These are phyloP conservation scores for Cavia aperea DNA, from an alignment of 2,113 vertebrate genomes.

Conservation along the genomic window DNA sequence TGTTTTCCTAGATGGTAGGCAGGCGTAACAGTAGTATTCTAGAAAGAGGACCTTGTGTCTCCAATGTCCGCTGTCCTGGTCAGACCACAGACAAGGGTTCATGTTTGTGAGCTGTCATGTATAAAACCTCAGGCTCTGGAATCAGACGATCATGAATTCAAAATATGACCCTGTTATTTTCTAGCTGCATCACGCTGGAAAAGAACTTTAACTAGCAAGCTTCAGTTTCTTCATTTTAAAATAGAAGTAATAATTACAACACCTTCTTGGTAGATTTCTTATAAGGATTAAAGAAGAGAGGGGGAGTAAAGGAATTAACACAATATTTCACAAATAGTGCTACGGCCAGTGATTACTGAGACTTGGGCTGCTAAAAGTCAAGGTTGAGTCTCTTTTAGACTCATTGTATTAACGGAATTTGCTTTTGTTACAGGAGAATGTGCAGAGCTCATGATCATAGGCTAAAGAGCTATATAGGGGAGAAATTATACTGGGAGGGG, in stretches of 20 bases:
- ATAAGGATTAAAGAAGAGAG: background rate
- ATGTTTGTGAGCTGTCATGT: slow-evolving; percentile 23
- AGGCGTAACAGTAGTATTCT: slow-evolving; percentile 27
- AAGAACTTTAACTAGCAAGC: background rate
- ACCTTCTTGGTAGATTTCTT: background rate
- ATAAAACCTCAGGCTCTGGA: slow-evolving; percentile 48
- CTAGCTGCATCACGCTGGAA: background rate
- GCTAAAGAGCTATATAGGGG: background rate
- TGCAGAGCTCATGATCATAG: background rate
- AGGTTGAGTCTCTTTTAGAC: background rate
- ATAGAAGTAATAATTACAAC: background rate
- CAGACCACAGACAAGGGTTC: slow-evolving; percentile 44
- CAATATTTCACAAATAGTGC: background rate
- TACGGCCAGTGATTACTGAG: background rate
- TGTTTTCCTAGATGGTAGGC: slow-evolving; percentile 62
- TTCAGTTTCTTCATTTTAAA: slow-evolving; percentile 23
- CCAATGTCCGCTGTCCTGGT: slow-evolving; percentile 23
- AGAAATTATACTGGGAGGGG: background rate
- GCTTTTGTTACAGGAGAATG: background rate
- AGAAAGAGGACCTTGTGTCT: slow-evolving; percentile 2
- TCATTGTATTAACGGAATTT: background rate
- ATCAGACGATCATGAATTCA: slow-evolving; percentile 35
- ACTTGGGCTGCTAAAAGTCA: background rate
- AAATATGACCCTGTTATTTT: slow-evolving; percentile 32
- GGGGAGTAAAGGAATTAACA: background rate